These are phyloP conservation scores for Agrotis exclamationis DNA, from an alignment of 2,888 invertebrate genomes.

Conservation along the genomic window DNA sequence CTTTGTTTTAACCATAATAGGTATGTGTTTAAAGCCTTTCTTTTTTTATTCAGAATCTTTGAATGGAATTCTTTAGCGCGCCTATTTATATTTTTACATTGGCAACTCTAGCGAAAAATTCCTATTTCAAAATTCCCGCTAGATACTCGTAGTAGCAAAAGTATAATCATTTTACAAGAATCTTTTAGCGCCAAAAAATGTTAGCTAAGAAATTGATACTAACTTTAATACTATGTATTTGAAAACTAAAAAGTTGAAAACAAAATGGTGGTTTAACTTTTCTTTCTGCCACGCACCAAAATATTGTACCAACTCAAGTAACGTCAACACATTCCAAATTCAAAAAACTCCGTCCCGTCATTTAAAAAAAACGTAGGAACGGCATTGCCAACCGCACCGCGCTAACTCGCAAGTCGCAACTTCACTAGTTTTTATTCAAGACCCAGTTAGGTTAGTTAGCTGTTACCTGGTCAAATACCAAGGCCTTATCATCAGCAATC, in stretches of 20 bases:
- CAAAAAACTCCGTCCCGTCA: constrained; percentile 18
- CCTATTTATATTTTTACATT: not conserved
- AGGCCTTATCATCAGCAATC: constrained; percentile 58
- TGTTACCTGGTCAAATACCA: constrained; percentile 55
- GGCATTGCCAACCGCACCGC: constrained; percentile 12
- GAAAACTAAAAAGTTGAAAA: too few species aligned
- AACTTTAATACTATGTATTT: too few species aligned
- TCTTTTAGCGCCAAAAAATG: too few species aligned
- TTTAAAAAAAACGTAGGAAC: not conserved
- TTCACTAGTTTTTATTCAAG: constrained; percentile 52
- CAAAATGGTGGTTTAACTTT: too few species aligned
- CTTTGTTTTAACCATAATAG: not conserved
- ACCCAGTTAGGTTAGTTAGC: constrained; percentile 51
- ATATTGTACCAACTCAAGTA: not conserved
- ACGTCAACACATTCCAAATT: constrained; percentile 5
- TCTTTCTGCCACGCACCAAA: too few species aligned
- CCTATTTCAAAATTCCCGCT: constrained; percentile 24
- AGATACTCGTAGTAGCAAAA: too few species aligned
- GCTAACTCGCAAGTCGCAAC: not conserved
- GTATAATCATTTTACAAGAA: too few species aligned
- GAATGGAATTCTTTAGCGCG: too few species aligned
- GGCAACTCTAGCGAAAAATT: not conserved
- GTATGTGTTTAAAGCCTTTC: too few species aligned
- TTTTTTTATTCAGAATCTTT: too few species aligned
- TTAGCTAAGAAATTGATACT: too few species aligned